Base-by-base conservation (phyloP, 1,140 invertebrate species). In the Drosophila parabipectinata region DNA sequence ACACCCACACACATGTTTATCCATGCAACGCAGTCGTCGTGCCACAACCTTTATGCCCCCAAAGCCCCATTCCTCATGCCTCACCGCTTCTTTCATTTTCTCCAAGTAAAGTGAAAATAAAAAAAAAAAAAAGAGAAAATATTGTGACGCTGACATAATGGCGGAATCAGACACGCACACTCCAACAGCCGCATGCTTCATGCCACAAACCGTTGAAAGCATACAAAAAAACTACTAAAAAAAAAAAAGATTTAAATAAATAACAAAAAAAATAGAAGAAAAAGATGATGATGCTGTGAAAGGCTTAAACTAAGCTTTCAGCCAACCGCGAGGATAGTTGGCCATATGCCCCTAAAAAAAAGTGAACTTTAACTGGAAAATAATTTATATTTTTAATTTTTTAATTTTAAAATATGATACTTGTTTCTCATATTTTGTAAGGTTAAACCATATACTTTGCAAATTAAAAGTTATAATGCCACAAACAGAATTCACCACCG, bases 61-160 rank as follows among this genome's bases (percentile, higher is more conserved):
- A 8, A 32, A 32, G 9, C 32, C 2, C 34, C 34, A 12, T 37
- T n/a, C 34, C 34, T 4, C 10, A 37, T 12, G 12, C 34, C 14
- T 14, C 41, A 14, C n/a, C 10, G 41, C 41, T n/a, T 44, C 10
- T 10, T 15, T 44, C n/a, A 44, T 44, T 44, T 18, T 18, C n/a
- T 6, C 1, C 41, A 44, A 44, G 21, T 34, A 14, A 62, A 32
- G 32, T 3, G 3, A 32, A 32, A 32, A 32, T 9, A 8, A 10
- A 32, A 8, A 3, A 37, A 9, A 72, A 79, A 80, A 8, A 10
- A 32, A 3, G 8, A 37, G 34, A 72, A 79, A 80, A 79, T 67
- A 39, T 72, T 63, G 57, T 60, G 66, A 79, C 57, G 66, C 78
- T 79, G 76, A 79, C 78, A 79, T 72, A 76, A 78, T 80, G 66